Evolutionary conservation across 2,113 vertebrate species (phyloP), one percentile per base, ranked within the genome.

Genomic region (Erpornis zantholeuca): DNA sequence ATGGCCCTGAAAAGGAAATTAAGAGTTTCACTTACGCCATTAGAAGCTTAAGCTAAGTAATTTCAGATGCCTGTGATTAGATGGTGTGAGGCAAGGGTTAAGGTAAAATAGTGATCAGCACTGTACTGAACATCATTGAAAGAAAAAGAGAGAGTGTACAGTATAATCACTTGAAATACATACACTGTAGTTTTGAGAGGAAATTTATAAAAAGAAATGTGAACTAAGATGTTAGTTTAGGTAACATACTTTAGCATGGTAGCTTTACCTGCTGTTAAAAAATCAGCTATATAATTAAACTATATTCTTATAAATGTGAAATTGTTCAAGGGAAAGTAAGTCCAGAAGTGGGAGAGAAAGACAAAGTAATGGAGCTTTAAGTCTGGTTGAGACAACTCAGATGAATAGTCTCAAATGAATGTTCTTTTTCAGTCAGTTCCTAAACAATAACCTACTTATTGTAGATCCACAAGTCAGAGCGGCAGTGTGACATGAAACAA

Each of bases 81-180:
- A 38, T 21, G 6, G 3, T 16, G 29, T 47, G 36, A 49, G 16
- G 12, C 1, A 0, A 23, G 3, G 9, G 9, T 33, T 64, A 50
- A 50, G 45, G 36, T 33, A 77, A 72, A 1, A 3, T 64, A 53
- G 4, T 17, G 14, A 78, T 59, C 38, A 71, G 14, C 35, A n/a
- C 10, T 45, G 18, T 4, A 5, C 4, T 16, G 69, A 60, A 54
- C 9, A 31, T 45, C 27, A n/a, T 57, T 71, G 53, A 79, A n/a
- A n/a, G 9, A 78, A 73, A 22, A 70, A 21, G 22, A 27, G 45
- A 42, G 10, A 31, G 5, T 4, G 3, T 44, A 66, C 19, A 66
- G 6, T 15, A 47, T 11, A 75, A 61, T 6, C 20, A 59, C 11
- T 35, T 31, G 19, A n/a, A 79, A 88, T 21, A 36, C 4, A 79